Conservation (phyloP, 1,140 invertebrate species). For the Pseudomyrmex sp. region DNA sequence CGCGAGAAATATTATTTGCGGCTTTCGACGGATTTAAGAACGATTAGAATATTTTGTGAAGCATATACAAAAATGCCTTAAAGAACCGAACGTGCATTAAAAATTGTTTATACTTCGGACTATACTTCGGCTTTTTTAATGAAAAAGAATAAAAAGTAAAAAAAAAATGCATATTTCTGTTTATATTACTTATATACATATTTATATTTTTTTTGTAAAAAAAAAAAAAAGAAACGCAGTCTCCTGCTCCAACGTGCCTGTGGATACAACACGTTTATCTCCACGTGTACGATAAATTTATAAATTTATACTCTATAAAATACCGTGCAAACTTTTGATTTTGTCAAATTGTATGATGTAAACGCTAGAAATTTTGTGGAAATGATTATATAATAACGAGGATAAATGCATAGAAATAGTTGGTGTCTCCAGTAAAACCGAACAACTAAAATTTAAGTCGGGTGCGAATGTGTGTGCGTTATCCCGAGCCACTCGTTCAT, state of each 20-base stretch:
- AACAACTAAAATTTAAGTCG: neutral
- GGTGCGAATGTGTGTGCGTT: neutral
- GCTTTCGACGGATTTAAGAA: neutral
- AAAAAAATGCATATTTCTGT: neutral
- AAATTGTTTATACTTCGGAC: conserved; percentile 74
- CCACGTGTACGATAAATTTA: neutral
- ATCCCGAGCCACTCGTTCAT: conserved; percentile 76
- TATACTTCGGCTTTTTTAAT: conserved; percentile 24
- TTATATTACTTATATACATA: neutral
- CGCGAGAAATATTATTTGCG: neutral
- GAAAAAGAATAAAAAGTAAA: neutral
- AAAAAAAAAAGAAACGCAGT: neutral
- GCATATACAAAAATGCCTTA: conserved; percentile 83
- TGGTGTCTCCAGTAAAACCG: neutral
- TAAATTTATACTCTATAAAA: neutral
- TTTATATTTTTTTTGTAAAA: neutral
- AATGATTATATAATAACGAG: neutral
- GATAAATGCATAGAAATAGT: neutral
- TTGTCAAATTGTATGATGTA: neutral
- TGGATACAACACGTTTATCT: neutral
- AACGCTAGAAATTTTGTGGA: neutral
- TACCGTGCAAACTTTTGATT: neutral
- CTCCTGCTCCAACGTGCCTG: neutral
- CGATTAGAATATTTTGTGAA: conserved; percentile 78
- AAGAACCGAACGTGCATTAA: conserved; percentile 84